A percentile compares a stretch with the other conserved stretches of the same genome.
Conservation (phyloP, 2,113 vertebrate species). For the Corythornis vintsioides region DNA sequence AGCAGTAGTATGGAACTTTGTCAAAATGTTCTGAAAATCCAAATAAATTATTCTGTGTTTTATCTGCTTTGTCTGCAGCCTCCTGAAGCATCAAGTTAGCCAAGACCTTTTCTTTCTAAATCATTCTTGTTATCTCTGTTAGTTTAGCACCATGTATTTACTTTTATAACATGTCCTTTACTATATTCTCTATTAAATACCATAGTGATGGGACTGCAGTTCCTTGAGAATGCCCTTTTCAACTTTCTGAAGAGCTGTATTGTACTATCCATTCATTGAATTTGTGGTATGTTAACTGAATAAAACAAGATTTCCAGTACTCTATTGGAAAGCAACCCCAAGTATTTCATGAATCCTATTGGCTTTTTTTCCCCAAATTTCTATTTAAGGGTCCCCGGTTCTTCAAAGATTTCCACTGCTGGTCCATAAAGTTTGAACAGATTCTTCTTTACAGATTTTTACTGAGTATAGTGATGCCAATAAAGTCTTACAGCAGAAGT, state of each 20-base stretch:
- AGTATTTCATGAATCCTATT: slow-evolving; percentile 8
- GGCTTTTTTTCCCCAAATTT: background rate
- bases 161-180: slow-evolving; percentile 63
- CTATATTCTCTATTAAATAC: slow-evolving; percentile 60
- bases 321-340: background rate
- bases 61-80: slow-evolving; percentile 72
- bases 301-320: slow-evolving; percentile 35
- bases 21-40: slow-evolving; percentile 71
- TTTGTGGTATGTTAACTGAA: slow-evolving; percentile 31
- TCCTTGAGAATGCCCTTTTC: slow-evolving; percentile 69
- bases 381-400: background rate
- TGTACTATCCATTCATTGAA: slow-evolving; percentile 57
- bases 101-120: slow-evolving; percentile 73
- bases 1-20: slow-evolving; percentile 71
- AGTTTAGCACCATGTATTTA: slow-evolving; percentile 70
- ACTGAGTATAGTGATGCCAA: background rate
- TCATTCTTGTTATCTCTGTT: slow-evolving; percentile 73
- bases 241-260: slow-evolving; percentile 54
- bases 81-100: slow-evolving; percentile 67
- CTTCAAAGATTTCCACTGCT: slow-evolving; percentile 18
- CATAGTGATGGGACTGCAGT: slow-evolving; percentile 39
- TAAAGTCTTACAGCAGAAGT: background rate
- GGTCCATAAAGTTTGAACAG: background rate
- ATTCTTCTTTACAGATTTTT: slow-evolving; percentile 14
- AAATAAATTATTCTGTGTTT: slow-evolving; percentile 70